Evolutionary conservation across 1,140 invertebrate species (phyloP).

Genomic region (Vollenhovia emeryi): DNA sequence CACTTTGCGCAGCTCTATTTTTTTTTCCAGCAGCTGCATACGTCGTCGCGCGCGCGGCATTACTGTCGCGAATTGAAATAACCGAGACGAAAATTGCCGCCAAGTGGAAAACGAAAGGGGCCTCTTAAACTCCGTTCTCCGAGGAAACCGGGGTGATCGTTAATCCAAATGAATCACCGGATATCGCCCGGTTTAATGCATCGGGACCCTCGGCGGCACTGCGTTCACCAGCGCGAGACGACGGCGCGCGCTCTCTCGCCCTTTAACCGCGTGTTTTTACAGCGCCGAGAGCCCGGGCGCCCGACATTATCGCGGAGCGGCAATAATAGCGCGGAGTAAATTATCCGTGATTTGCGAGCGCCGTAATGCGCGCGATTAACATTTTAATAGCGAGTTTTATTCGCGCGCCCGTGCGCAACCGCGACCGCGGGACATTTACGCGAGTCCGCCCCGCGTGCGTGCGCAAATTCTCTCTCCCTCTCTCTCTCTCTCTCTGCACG

Average conservation of each 20-base stretch:
- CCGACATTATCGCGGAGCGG: conserved; percentile 41
- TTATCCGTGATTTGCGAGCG: conserved; percentile 59
- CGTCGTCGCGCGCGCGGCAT: neutral
- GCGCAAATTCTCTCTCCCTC: neutral
- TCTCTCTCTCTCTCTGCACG: neutral
- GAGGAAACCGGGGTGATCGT: neutral
- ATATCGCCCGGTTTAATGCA: conserved; percentile 29
- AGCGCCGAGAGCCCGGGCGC: neutral
- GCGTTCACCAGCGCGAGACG: neutral
- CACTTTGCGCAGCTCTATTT: neutral
- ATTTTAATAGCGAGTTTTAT: conserved; percentile 52
- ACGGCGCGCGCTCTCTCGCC: neutral
- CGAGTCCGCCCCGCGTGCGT: neutral
- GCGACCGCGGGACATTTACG: conserved; percentile 4
- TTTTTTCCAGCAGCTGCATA: neutral
- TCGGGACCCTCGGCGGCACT: conserved; percentile 13
- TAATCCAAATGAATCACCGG: conserved; percentile 30
- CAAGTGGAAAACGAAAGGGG: neutral
- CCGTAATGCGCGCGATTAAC: conserved; percentile 48
- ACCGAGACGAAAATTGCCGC: neutral
- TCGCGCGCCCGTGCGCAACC: neutral
- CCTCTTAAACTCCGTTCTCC: neutral
- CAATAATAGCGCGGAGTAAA: conserved; percentile 54
- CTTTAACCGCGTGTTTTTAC: conserved; percentile 37
- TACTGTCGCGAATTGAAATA: conserved; percentile 21